A percentile compares a stretch with the other conserved stretches of the same genome.
phyloP scores from a whole-genome alignment of 2,113 vertebrate genomes.

The Hemichromis elongatus region DNA sequence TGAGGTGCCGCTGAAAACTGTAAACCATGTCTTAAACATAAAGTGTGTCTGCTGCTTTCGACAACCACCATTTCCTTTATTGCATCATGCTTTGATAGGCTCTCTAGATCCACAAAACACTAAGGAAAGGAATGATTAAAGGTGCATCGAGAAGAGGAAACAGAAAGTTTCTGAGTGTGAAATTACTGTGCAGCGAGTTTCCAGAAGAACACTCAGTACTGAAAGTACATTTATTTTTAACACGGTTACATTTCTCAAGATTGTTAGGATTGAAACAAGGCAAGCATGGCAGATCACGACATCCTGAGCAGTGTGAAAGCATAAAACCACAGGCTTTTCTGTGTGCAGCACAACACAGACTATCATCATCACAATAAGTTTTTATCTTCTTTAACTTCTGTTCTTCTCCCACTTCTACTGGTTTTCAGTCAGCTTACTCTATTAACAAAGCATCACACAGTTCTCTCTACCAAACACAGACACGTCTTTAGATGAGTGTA shows the following conservation, averaged over 20 bases:
- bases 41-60: background rate
- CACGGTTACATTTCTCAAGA: background rate
- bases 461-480: background rate
- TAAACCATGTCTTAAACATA: background rate
- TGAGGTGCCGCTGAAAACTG: background rate
- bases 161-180: background rate
- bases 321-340: background rate
- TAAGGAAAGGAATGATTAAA: background rate
- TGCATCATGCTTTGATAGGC: background rate
- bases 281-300: background rate
- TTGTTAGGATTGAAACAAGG: background rate
- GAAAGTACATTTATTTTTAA: background rate
- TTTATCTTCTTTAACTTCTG: background rate
- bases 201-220: background rate
- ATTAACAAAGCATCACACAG: background rate
- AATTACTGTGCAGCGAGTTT: background rate
- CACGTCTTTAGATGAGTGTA: background rate
- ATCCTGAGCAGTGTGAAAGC: background rate
- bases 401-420: background rate
- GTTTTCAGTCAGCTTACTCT: background rate
- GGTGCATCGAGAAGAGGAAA: rapidly evolving
- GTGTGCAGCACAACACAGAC: background rate
- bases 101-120: background rate
- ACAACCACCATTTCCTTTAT: background rate
- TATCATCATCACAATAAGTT: background rate